phyloP scores from a whole-genome alignment of 2,888 invertebrate species.

The Nemurella pictetii region DNA sequence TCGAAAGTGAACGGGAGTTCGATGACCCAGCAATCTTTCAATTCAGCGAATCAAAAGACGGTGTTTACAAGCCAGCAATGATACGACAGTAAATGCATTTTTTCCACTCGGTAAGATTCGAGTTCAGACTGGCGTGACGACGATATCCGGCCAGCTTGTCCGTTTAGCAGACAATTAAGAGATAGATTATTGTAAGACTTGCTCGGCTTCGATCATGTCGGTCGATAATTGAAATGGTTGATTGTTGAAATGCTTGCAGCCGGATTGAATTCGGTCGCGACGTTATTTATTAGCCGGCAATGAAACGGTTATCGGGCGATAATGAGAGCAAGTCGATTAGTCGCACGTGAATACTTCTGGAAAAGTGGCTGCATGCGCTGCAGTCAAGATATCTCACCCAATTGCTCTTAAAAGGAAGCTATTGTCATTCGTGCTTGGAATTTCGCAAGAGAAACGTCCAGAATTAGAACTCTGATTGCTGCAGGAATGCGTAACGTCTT shows the following conservation, averaged over 20 bases:
- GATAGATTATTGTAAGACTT: neutral
- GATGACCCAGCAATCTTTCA: neutral
- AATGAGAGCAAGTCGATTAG: neutral
- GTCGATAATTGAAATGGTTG: neutral
- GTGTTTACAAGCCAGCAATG: neutral
- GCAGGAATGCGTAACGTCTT: too few species aligned
- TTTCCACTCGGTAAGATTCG: neutral
- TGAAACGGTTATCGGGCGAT: neutral
- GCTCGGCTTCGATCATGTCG: neutral
- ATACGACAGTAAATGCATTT: neutral
- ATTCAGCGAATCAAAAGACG: neutral
- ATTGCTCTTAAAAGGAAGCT: neutral
- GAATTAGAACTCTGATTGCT: too few species aligned
- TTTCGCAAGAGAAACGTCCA: neutral
- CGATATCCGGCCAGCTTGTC: neutral
- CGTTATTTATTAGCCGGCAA: neutral
- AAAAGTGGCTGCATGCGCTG: too few species aligned
- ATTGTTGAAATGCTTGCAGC: too few species aligned
- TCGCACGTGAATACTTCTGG: too few species aligned
- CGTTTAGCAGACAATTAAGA: neutral
- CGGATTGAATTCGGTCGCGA: neutral
- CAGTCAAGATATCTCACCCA: neutral
- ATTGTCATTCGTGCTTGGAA: neutral
- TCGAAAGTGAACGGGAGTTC: neutral
- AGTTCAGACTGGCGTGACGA: neutral